Evolutionary conservation across 2,113 vertebrate species (phyloP).

Genomic region (Pseudorasbora parva): DNA sequence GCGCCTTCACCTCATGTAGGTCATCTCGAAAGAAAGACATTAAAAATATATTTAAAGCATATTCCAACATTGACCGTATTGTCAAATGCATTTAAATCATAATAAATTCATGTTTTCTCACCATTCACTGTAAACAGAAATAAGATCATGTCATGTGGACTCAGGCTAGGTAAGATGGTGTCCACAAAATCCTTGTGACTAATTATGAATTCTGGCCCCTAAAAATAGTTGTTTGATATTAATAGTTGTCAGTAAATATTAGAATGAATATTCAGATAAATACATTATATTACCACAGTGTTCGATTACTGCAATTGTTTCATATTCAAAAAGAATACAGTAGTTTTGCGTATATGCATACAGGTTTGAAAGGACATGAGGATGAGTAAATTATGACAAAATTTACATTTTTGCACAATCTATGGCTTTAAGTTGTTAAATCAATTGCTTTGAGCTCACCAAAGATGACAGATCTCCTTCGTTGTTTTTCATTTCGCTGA

Average conservation of each 20-base stretch:
- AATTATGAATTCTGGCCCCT: conserved; percentile 76
- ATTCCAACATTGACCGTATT: neutral
- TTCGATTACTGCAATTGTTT: neutral
- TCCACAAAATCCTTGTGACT: conserved; percentile 77
- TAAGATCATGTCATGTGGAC: conserved; percentile 73
- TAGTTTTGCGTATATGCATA: neutral
- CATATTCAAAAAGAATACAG: neutral
- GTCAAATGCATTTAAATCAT: neutral
- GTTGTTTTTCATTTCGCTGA: conserved; percentile 75
- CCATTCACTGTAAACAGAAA: conserved; percentile 78
- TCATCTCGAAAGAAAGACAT: conserved; percentile 65
- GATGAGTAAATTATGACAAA: neutral
- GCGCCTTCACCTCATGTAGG: conserved; percentile 65
- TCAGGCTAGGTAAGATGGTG: conserved; percentile 70
- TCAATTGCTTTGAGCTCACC: conserved; percentile 62
- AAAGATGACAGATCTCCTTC: conserved; percentile 75
- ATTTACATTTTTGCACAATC: neutral
- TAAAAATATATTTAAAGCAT: neutral
- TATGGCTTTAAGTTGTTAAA: neutral
- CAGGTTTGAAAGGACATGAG: neutral
- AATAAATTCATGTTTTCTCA: conserved; percentile 58
- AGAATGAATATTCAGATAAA: neutral
- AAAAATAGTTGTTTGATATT: neutral
- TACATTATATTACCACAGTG: neutral
- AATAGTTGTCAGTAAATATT: neutral